Base-by-base conservation (phyloP, 1,140 invertebrate genomes). In the Drosophila pandora region DNA sequence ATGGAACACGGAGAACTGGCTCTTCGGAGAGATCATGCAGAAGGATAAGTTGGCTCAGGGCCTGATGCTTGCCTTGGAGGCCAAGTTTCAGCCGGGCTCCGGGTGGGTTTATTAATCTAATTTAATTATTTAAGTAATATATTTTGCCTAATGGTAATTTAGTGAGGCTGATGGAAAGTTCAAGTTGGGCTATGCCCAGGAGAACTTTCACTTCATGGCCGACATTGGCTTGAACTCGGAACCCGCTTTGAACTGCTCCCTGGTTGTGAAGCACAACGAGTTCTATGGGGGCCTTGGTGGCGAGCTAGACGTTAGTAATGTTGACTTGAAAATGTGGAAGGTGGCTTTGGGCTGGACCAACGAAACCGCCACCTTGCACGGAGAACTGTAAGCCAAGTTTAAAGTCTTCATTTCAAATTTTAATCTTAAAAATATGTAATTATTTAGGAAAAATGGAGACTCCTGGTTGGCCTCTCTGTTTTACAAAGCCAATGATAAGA, bases 21-120 rank as follows among this genome's bases (percentile, higher is more conserved):
- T 88, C 5, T 83, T 52, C 17, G 84, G 84, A 10, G 83, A 88
- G 28, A 88, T 88, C 0, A 53, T 76, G 48, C 79, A 89, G 0
- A 61, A 25, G 21, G 83, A 88, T 17, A 89, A 89, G 54, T 13
- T 89, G 32, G 30, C 59, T 6, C 50, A 88, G 41, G 83, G 83
- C 12, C 53, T 85, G 6, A 48, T 73, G 41, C 2, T 83, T 8
- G 79, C 63, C 6, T n/a, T 84, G n/a, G 84, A 67, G 2, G 79
- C 34, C 2, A 82, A 63, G 13, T 71, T 71, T 22, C 79, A 74
- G 22, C 84, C 84, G 2, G 25, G 39, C 0, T 30, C 55, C 0
- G 60, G 68, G 82, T 88, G 23, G 52, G 76, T 25, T 47, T 2
- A 8, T 21, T 28, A 28, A 65, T 67, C 4, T 45, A 22, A 12